A percentile compares a stretch with the other conserved stretches of the same genome.
Conservation (phyloP, 2,113 vertebrate genomes). For the Alethe diademata region DNA sequence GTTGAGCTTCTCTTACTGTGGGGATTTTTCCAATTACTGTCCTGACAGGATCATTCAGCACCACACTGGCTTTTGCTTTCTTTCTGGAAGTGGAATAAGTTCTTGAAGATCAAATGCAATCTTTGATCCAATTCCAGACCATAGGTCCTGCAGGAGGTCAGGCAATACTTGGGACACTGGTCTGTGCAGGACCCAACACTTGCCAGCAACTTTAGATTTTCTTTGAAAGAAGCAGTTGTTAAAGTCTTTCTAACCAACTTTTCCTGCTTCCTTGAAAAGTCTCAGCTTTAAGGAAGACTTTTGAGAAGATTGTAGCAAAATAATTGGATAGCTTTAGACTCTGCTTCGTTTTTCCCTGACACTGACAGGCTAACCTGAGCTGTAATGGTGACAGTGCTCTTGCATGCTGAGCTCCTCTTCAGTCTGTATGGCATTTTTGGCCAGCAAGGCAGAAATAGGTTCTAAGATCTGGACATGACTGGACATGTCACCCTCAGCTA, state of each 20-base stretch:
- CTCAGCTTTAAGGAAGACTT: not conserved
- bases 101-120: not conserved
- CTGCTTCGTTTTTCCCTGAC: not conserved
- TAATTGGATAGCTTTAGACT: not conserved
- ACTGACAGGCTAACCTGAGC: not conserved
- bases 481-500: not conserved
- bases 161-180: not conserved
- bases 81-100: not conserved
- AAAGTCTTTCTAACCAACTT: not conserved
- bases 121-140: not conserved
- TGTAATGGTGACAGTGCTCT: not conserved
- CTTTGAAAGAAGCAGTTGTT: not conserved
- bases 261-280: not conserved
- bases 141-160: not conserved
- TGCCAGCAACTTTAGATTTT: not conserved
- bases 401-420: not conserved
- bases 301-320: not conserved
- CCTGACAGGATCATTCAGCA: not conserved
- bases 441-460: not conserved
- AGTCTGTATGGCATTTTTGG: not conserved
- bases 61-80: not conserved
- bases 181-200: not conserved
- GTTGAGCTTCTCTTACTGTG: constrained; percentile 5
- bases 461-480: not conserved
- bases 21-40: constrained; percentile 33